A percentile compares a stretch with the other conserved stretches of the same genome.
Conservation (phyloP, 2,113 vertebrate species). For the Callithrix jacchus region DNA sequence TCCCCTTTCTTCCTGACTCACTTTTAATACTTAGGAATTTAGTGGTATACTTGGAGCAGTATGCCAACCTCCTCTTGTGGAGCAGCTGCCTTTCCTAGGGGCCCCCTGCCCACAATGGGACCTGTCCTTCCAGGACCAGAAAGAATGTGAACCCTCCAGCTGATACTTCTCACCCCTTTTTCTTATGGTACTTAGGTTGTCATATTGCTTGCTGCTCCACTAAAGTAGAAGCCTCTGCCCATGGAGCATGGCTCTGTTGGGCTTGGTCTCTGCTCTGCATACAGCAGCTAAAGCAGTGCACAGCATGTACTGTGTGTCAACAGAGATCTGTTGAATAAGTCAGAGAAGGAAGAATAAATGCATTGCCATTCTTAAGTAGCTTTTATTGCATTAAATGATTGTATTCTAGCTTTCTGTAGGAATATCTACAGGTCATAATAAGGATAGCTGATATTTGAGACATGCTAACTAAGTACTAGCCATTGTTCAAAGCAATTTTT, state of each 20-base stretch:
- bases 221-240: background rate
- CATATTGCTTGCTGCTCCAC: background rate
- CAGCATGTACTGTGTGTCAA: too few species aligned
- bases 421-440: background rate
- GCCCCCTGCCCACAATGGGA: too few species aligned
- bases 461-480: background rate
- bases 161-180: background rate
- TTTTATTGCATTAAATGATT: background rate
- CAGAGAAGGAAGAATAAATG: background rate
- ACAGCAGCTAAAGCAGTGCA: background rate
- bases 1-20: background rate
- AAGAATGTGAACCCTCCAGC: background rate
- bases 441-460: background rate
- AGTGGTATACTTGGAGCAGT: background rate
- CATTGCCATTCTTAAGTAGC: background rate
- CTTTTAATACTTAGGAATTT: background rate
- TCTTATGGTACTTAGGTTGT: background rate
- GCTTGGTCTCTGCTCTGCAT: too few species aligned
- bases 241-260: fast-evolving
- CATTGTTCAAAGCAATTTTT: background rate
- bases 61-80: too few species aligned
- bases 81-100: background rate
- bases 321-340: background rate
- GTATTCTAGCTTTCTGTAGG: background rate
- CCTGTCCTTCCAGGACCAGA: background rate